These are phyloP conservation scores for Caenorhabditis sp. DNA, from an alignment of 2,888 invertebrate genomes.

Conservation along the genomic window DNA sequence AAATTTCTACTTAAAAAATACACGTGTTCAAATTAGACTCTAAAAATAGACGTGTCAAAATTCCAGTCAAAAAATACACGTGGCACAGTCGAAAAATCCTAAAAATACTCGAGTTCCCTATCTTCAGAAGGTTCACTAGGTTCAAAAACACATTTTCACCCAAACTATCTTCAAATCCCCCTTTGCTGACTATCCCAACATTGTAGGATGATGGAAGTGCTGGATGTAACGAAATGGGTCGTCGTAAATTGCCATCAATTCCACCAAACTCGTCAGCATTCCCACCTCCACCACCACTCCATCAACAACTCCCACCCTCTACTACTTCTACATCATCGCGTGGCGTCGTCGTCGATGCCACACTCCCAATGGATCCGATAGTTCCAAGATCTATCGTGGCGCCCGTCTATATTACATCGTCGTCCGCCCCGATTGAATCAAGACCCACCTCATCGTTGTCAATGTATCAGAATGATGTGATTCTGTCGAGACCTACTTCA, in stretches of 20 bases:
- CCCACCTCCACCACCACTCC: constrained; percentile 27
- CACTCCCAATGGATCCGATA: constrained; percentile 44
- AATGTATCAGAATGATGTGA: constrained; percentile 41
- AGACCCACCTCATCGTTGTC: constrained; percentile 40
- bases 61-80: too few species aligned
- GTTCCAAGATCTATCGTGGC: constrained; percentile 22
- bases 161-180: too few species aligned
- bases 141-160: background rate
- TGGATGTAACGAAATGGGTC: constrained; percentile 63
- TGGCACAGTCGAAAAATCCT: too few species aligned
- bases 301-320: constrained; percentile 10
- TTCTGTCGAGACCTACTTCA: constrained; percentile 32
- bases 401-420: constrained; percentile 56
- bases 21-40: too few species aligned
- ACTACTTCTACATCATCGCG: constrained; percentile 23
- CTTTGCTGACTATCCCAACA: background rate
- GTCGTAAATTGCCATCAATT: constrained; percentile 67
- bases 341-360: constrained; percentile 34
- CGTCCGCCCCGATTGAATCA: constrained; percentile 1
- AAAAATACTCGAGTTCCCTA: too few species aligned
- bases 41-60: too few species aligned
- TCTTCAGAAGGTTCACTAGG: background rate
- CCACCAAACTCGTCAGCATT: constrained; percentile 48
- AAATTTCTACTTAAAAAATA: too few species aligned
- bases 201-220: constrained; percentile 58